A percentile compares a stretch with the other conserved stretches of the same genome.
Conservation (phyloP, 1,140 invertebrate species). For the Alviniconcha marisindica region DNA sequence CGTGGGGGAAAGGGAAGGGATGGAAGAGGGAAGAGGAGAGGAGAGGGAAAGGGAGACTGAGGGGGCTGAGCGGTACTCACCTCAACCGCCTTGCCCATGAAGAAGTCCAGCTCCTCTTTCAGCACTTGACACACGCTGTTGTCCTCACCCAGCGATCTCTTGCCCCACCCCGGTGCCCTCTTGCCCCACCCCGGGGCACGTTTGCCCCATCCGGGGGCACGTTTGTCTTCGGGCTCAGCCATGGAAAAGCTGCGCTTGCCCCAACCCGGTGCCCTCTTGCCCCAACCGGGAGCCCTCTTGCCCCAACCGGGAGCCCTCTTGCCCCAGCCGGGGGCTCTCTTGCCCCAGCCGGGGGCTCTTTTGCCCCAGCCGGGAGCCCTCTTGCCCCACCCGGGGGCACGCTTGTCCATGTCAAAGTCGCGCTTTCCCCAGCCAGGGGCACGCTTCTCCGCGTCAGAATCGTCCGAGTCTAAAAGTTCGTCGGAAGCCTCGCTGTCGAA, state of each 20-base stretch:
- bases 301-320: conserved; percentile 45
- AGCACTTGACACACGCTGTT: conserved; percentile 2
- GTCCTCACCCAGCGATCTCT: background rate
- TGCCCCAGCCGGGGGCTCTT: conserved; percentile 25
- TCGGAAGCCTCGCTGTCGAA: too few relatives aligned
- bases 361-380: conserved; percentile 44
- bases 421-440: conserved; percentile 7
- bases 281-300: conserved; percentile 46
- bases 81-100: conserved; percentile 25
- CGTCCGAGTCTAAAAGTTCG: too few relatives aligned
- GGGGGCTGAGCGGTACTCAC: too few relatives aligned
- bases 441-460: background rate
- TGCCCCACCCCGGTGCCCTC: conserved; percentile 31
- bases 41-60: too few relatives aligned
- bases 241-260: conserved; percentile 29
- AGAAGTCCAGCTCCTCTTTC: conserved; percentile 17
- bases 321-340: conserved; percentile 45
- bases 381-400: conserved; percentile 40
- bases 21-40: too few relatives aligned
- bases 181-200: conserved; percentile 33
- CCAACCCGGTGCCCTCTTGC: conserved; percentile 47
- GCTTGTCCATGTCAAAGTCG: background rate
- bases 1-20: too few relatives aligned
- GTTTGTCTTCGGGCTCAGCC: background rate
- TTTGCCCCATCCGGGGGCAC: conserved; percentile 38